A percentile compares a stretch with the other conserved stretches of the same genome.
phyloP scores from a whole-genome alignment of 2,888 invertebrate species.

The Nebria salina region DNA sequence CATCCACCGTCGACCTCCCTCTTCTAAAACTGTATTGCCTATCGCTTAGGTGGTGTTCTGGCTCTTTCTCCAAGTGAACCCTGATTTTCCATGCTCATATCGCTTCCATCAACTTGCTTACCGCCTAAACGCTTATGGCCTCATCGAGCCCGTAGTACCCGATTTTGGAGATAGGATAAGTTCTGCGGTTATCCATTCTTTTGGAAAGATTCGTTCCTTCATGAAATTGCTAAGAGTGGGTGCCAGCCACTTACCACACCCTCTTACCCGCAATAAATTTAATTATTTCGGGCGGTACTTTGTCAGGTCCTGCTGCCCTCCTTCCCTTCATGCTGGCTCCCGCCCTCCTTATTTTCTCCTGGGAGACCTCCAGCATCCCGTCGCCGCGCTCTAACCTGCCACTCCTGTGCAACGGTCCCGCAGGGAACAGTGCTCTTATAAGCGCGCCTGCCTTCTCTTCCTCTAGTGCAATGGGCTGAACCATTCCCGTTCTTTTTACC shows the following conservation, averaged over 20 bases:
- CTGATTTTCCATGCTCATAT: not conserved
- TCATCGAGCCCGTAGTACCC: not conserved
- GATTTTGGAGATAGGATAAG: constrained; percentile 1
- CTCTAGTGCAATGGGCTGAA: not conserved
- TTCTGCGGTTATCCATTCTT: not conserved
- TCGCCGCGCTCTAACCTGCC: too few relatives aligned
- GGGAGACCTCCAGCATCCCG: too few relatives aligned
- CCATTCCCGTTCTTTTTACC: not conserved
- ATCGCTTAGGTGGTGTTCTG: too few relatives aligned
- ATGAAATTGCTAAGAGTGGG: not conserved
- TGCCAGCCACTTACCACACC: too few relatives aligned
- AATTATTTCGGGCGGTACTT: constrained; percentile 7
- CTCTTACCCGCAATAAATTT: not conserved
- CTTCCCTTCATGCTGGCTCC: too few relatives aligned
- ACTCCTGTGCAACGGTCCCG: too few relatives aligned
- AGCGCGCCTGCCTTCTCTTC: not conserved
- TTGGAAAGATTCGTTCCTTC: not conserved
- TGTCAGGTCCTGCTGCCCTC: not conserved
- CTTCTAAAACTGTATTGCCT: not conserved
- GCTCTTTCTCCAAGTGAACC: not conserved
- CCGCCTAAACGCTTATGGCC: not conserved
- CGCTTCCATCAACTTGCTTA: not conserved
- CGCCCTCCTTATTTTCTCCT: too few relatives aligned
- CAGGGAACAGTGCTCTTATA: not conserved
- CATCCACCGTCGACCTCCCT: not conserved